These are phyloP conservation scores for Eupithecia abbreviata DNA, from an alignment of 2,888 invertebrate genomes.

Conservation along the genomic window DNA sequence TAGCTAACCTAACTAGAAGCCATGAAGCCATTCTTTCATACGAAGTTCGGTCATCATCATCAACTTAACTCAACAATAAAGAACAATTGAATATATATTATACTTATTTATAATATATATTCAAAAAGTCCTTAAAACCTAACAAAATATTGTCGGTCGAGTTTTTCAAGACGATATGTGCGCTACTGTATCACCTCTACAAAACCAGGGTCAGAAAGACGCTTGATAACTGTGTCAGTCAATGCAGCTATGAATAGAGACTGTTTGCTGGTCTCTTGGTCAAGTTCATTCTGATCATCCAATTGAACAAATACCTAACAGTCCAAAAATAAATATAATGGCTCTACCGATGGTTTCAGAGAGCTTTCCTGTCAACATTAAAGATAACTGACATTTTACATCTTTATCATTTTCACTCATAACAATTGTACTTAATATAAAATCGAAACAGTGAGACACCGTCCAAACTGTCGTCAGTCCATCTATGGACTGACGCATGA, in stretches of 20 bases:
- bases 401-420: too few relatives aligned
- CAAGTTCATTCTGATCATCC: constrained; percentile 69
- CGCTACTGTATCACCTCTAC: constrained; percentile 26
- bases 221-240: constrained; percentile 64
- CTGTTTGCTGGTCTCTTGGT: constrained; percentile 59
- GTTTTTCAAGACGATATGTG: neutral
- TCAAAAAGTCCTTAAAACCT: neutral
- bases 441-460: neutral
- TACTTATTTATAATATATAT: too few relatives aligned
- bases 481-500: neutral
- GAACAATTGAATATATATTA: too few relatives aligned
- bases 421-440: too few relatives aligned
- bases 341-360: neutral
- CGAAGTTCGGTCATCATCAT: too few relatives aligned
- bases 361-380: neutral
- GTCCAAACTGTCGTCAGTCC: too few relatives aligned
- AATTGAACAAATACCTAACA: constrained; percentile 27
- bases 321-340: neutral
- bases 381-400: neutral
- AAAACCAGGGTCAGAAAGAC: constrained; percentile 63
- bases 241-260: constrained; percentile 67
- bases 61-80: too few relatives aligned
- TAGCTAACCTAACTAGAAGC: too few relatives aligned
- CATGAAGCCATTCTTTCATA: too few relatives aligned
- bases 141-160: too few relatives aligned